phyloP scores from a whole-genome alignment of 2,888 invertebrate genomes.

The Tenthredo distinguenda region DNA sequence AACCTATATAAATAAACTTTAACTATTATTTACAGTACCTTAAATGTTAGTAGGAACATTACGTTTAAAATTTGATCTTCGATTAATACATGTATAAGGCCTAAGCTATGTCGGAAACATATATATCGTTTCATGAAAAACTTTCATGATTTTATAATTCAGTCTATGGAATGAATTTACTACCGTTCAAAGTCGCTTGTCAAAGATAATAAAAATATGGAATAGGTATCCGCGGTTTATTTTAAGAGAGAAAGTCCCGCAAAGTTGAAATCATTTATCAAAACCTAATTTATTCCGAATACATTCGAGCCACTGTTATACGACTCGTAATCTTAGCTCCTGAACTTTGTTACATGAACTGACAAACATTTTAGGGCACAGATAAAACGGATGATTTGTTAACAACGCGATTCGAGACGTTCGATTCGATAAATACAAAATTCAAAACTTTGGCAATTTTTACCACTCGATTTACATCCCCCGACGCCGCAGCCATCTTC shows the following conservation, averaged over 20 bases:
- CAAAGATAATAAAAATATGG: not conserved
- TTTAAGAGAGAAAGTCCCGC: conserved; percentile 28
- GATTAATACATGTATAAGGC: not conserved
- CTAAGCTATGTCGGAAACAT: not conserved
- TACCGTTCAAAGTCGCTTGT: not conserved
- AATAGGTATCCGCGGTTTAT: not conserved
- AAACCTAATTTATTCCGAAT: conserved; percentile 34
- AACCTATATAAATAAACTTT: conserved; percentile 13
- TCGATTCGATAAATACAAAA: not conserved
- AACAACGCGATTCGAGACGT: not conserved
- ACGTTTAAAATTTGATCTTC: conserved; percentile 32
- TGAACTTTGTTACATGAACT: not conserved
- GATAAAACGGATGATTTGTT: not conserved
- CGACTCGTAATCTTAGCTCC: not conserved
- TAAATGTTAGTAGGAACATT: conserved; percentile 61
- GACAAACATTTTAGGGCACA: conserved; percentile 24
- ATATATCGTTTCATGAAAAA: not conserved
- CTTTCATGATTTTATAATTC: not conserved
- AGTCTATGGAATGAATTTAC: not conserved
- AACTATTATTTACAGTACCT: conserved; percentile 51
- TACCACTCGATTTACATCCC: not conserved
- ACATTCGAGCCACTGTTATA: not conserved
- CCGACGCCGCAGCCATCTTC: not conserved
- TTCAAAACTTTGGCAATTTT: not conserved
- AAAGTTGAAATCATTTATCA: conserved; percentile 35